Conservation (phyloP, 2,113 vertebrate genomes). For the Ardeotis arabs region DNA sequence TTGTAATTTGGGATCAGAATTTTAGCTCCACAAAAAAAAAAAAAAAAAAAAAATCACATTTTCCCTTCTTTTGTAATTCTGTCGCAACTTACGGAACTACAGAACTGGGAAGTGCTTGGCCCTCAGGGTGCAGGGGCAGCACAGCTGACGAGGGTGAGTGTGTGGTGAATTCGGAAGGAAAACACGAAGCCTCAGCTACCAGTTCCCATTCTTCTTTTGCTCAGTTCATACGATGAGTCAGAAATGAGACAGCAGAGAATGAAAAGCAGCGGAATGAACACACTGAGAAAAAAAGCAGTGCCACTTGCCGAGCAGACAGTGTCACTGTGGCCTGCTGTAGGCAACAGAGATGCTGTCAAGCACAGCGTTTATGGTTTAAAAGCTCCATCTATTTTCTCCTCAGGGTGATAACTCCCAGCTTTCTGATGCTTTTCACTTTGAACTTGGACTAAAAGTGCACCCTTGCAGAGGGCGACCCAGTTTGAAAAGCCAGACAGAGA, state of each 20-base stretch:
- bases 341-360: neutral
- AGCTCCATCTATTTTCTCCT: neutral
- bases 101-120: neutral
- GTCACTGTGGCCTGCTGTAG: neutral
- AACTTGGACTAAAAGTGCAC: conserved; percentile 4
- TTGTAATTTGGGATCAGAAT: neutral
- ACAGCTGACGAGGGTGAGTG: rapidly evolving
- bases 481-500: neutral
- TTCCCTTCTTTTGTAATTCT: neutral
- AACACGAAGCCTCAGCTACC: neutral
- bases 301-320: neutral
- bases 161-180: neutral
- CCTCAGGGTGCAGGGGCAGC: rapidly evolving
- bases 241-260: neutral
- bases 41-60: neutral
- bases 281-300: neutral
- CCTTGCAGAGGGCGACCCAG: neutral
- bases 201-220: neutral
- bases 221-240: neutral
- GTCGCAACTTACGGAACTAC: rapidly evolving
- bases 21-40: neutral
- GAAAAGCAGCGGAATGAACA: neutral
- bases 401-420: neutral
- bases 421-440: conserved; percentile 11
- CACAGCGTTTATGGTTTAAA: neutral